Evolutionary conservation across 2,113 vertebrate genomes (phyloP).

Genomic region (Antechinus stuartii): DNA sequence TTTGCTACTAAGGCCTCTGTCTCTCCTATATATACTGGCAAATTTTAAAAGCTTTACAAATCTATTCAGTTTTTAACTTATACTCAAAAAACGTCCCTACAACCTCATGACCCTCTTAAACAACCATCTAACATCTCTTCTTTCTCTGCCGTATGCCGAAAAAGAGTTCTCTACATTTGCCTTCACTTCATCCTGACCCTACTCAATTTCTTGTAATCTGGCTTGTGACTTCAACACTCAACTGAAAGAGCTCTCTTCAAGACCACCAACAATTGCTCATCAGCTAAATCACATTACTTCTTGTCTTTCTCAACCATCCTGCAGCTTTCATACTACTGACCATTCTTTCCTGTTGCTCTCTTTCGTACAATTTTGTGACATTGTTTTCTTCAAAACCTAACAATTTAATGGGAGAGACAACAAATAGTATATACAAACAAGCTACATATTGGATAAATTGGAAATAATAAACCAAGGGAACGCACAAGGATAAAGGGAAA

Average conservation of each 20-base stretch:
- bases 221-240: not conserved
- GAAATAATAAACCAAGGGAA: not conserved
- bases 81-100: not conserved
- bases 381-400: not conserved
- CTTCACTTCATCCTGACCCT: not conserved
- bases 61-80: not conserved
- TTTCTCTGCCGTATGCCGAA: too few relatives aligned
- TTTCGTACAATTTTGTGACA: not conserved
- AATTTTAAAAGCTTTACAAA: too few relatives aligned
- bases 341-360: not conserved
- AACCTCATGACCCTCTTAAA: not conserved
- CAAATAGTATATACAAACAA: not conserved
- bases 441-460: not conserved
- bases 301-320: not conserved
- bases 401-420: not conserved
- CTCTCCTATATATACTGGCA: too few relatives aligned
- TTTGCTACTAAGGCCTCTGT: too few relatives aligned
- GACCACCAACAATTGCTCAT: not conserved
- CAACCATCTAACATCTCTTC: not conserved
- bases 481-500: not conserved
- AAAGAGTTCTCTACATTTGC: not conserved
- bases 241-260: too few relatives aligned
- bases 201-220: not conserved
- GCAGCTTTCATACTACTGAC: not conserved
- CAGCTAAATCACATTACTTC: not conserved